Base-by-base conservation (phyloP, 1,140 invertebrate species). In the Drosophila chauvacae region DNA sequence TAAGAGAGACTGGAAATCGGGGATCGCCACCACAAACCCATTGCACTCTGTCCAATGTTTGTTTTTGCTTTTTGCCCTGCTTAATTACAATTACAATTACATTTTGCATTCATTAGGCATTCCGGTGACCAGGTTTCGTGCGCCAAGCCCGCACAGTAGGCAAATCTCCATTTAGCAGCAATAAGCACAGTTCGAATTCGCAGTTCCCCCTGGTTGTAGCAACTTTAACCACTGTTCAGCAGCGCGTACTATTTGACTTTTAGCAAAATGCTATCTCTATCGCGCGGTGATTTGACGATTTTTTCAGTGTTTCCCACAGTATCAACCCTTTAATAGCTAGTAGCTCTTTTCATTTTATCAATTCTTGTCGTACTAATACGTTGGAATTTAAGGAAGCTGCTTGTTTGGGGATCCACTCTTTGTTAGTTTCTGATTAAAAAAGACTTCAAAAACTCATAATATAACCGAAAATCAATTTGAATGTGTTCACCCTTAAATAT, bases 161-260 rank as follows among this genome's bases (percentile, higher is more conserved):
- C 28, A 6, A 41, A 23, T 20, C 23, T 42, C n/a, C 33, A 11
- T n/a, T 11, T 13, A 37, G 30, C 26, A 11, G 6, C 16, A 47
- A 66, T 53, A 55, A 68, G 30, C 44, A n/a, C 33, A 20, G 7
- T 37, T 23, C 7, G 9, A 28, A 28, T 16, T 26, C 1, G 3
- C 18, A 44, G 26, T 28, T 9, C 28, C 5, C 7, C 11, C 16
- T 0, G 4, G 7, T 55, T 13, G 13, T n/a, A n/a, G 41, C 33
- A 13, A 20, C 4, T 37, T 20, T 9, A n/a, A 39, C 48, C 63
- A 70, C 66, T 70, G 63, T 70, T 50, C 14, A 14, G 57, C 16
- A 14, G 16, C 58, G 59, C 71, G 82, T 86, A 81, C 82, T 86
- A 70, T 76, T 79, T 86, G 82, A 86, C 82, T 81, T 86, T 86